A percentile compares a stretch with the other conserved stretches of the same genome.
phyloP scores from a whole-genome alignment of 2,113 vertebrate species.

The Salvelinus namaycush region DNA sequence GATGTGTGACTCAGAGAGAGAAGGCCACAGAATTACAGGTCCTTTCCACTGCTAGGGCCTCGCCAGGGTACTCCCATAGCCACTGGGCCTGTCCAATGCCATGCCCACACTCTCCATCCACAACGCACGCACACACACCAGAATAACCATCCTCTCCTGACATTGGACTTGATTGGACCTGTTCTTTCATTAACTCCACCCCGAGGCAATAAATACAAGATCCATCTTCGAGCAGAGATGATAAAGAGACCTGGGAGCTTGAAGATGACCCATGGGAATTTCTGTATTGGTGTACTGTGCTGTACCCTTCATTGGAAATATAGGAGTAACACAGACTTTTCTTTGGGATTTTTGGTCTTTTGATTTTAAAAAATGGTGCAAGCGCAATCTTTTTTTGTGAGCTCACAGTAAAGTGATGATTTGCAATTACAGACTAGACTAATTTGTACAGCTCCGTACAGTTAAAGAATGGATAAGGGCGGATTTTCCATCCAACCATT shows the following conservation, averaged over 20 bases:
- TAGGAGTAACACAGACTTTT: slow-evolving; percentile 6
- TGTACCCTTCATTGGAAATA: slow-evolving; percentile 11
- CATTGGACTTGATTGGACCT: slow-evolving; percentile 62
- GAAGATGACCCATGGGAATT: slow-evolving; percentile 33
- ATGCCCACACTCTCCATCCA: neutral
- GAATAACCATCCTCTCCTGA: slow-evolving; percentile 19
- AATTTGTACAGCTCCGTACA: neutral
- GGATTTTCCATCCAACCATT: neutral
- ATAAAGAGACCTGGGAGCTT: slow-evolving; percentile 19
- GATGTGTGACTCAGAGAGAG: slow-evolving; percentile 48
- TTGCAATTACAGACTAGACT: neutral
- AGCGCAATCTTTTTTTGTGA: neutral
- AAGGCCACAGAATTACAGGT: slow-evolving; percentile 27
- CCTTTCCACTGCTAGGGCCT: slow-evolving; percentile 52
- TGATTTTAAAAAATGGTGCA: neutral
- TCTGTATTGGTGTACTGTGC: neutral
- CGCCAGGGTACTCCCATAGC: slow-evolving; percentile 45
- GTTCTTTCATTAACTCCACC: slow-evolving; percentile 64
- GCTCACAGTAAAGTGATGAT: neutral
- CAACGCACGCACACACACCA: slow-evolving; percentile 2
- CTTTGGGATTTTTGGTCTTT: slow-evolving; percentile 7
- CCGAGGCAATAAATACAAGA: slow-evolving; percentile 57
- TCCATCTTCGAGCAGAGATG: slow-evolving; percentile 22
- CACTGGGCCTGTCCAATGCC: slow-evolving; percentile 43
- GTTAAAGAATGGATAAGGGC: neutral